Evolutionary conservation across 2,797 vertebrate genomes (phyloP), one percentile per base, ranked within the genome.

Genomic region (Hippocampus kuda): DNA sequence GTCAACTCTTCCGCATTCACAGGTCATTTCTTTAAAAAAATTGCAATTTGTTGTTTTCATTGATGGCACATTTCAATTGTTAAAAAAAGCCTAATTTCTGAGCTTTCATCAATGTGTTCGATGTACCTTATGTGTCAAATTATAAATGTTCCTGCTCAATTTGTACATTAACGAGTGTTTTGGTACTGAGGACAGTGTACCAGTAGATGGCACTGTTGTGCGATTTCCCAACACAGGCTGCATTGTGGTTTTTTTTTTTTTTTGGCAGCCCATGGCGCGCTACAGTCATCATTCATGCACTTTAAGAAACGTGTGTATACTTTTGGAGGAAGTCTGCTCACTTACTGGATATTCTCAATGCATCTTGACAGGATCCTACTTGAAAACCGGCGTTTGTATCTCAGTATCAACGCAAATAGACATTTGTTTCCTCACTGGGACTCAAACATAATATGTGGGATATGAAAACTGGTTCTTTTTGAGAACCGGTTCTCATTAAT

Each of bases 141-240:
- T 51, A 51, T 38, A 8, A 38, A 38, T 38, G 34, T 20, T 18
- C 5, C 18, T 51, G 18, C 20, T 20, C 18, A 56, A 24, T 26
- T 12, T 42, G 42, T 41, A 42, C 57, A 64, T 18, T 68, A 61
- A 63, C 34, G 18, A 56, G 26, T 42, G 18, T 38, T 74, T 69
- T 70, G 70, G 44, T 41, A 66, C 72, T 72, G 60, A 24, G 48
- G 12, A 54, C 44, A 84, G 20, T 54, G 16, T 15, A 69, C 86
- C 86, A 88, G 79, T 70, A 85, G 88, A 77, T 83, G 88, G 86
- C 86, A 73, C 67, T 87, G 76, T 79, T 66, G 44, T 46, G 41
- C 24, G 66, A 74, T 70, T 70, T 49, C 24, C 75, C 68, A 65
- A 69, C 72, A 60, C 65, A 59, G 56, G 12, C 56, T 16, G 56